A percentile compares a stretch with the other conserved stretches of the same genome.
Conservation (phyloP, 2,113 vertebrate species). For the Thinocorus orbignyianus region DNA sequence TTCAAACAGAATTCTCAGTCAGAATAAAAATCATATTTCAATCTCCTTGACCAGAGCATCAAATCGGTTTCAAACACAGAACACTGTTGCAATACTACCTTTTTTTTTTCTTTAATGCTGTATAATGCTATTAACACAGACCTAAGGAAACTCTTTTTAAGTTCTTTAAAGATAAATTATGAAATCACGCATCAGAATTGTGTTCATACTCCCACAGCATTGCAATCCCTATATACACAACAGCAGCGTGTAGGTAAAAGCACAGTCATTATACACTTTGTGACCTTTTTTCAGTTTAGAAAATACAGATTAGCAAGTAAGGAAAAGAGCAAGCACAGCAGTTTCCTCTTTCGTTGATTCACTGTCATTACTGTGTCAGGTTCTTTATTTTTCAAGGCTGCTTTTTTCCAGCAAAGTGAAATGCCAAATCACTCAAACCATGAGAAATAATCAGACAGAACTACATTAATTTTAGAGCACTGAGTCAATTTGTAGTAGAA, state of each 20-base stretch:
- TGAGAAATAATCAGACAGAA: constrained; percentile 6
- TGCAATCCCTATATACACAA: neutral
- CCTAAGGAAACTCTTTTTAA: neutral
- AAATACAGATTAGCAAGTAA: neutral
- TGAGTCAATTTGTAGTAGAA: neutral
- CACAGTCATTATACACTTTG: neutral
- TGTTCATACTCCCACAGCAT: neutral
- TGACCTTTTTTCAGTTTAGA: neutral
- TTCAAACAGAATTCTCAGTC: neutral
- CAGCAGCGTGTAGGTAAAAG: neutral
- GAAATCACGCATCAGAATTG: neutral
- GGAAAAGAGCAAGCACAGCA: neutral
- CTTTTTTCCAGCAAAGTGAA: neutral
- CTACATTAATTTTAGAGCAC: neutral
- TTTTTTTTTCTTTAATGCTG: neutral
- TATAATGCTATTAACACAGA: neutral
- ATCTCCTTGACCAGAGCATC: neutral
- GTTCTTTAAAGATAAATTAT: neutral
- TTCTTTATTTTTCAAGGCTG: neutral
- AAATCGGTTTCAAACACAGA: neutral
- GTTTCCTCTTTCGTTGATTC: neutral
- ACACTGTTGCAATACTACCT: neutral
- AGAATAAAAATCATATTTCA: neutral
- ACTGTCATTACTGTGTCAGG: neutral
- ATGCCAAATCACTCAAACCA: neutral